These are phyloP conservation scores for Laterallus jamaicensis DNA, from an alignment of 2,113 vertebrate genomes.

Conservation along the genomic window DNA sequence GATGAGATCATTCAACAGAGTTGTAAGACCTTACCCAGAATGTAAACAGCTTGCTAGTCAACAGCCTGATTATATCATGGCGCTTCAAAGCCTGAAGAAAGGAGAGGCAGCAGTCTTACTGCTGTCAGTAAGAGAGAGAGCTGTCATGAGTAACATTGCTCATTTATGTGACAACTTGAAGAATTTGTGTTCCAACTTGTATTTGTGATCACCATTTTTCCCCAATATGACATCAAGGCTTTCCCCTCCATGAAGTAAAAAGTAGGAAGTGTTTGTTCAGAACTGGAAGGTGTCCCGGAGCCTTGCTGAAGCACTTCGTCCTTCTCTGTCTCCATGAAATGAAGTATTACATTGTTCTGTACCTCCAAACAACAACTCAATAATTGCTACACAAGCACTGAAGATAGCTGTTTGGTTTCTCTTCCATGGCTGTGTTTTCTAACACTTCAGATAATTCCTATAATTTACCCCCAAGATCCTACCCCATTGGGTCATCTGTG, in stretches of 20 bases:
- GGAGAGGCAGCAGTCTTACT: background rate
- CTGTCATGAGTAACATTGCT: background rate
- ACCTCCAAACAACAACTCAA: background rate
- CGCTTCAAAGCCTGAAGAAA: background rate
- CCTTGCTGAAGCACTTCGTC: background rate
- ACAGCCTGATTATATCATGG: background rate
- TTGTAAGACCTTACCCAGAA: background rate
- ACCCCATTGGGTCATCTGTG: background rate
- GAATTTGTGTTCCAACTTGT: background rate
- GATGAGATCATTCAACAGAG: background rate
- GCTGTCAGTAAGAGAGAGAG: background rate
- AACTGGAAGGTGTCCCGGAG: background rate
- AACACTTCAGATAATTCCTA: background rate
- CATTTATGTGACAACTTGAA: background rate
- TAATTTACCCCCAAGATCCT: background rate
- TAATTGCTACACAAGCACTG: background rate
- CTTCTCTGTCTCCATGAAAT: background rate
- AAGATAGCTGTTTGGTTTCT: background rate
- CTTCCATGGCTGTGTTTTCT: background rate
- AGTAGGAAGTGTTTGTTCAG: background rate
- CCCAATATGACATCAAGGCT: background rate
- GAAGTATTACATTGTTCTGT: background rate
- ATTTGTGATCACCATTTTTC: background rate
- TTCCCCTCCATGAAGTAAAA: background rate
- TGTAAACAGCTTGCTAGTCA: background rate